Conservation (phyloP, 2,797 vertebrate genomes). For the Mormyrus proboscirostris region DNA sequence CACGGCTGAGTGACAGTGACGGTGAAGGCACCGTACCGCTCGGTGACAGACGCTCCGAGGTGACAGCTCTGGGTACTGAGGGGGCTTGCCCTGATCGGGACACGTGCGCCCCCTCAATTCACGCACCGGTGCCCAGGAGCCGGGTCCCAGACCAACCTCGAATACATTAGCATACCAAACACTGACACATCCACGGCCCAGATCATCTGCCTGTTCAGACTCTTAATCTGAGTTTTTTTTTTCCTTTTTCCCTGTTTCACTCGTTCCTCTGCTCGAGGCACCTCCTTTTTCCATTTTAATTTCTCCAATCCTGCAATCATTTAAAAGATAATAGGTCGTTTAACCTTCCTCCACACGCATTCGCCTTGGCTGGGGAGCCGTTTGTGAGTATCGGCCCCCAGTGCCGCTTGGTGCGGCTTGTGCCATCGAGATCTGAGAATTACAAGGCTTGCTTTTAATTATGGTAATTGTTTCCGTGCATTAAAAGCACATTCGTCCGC, state of each 20-base stretch:
- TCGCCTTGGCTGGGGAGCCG: slow-evolving; percentile 38
- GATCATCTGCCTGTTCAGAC: background rate
- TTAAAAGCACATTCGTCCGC: slow-evolving; percentile 55
- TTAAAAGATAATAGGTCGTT: slow-evolving; percentile 42
- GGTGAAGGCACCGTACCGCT: background rate
- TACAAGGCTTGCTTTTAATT: slow-evolving; percentile 63
- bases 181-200: background rate
- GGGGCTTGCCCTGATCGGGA: background rate
- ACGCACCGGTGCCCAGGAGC: background rate
- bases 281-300: slow-evolving; percentile 42
- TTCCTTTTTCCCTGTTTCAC: background rate
- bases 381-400: slow-evolving; percentile 55
- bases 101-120: background rate
- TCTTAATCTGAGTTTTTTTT: slow-evolving; percentile 10
- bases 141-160: background rate
- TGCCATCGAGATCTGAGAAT: slow-evolving; percentile 66
- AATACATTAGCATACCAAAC: slow-evolving; percentile 13
- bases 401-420: slow-evolving; percentile 51
- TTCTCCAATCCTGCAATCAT: slow-evolving; percentile 43
- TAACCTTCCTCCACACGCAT: slow-evolving; percentile 34
- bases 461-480: slow-evolving; percentile 59
- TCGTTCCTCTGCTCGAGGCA: slow-evolving; percentile 24
- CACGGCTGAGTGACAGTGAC: background rate
- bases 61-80: background rate
- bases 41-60: background rate